Evolutionary conservation across 1,140 invertebrate genomes (phyloP), one percentile per base, ranked within the genome.

Genomic region (Penaeus chinensis): DNA sequence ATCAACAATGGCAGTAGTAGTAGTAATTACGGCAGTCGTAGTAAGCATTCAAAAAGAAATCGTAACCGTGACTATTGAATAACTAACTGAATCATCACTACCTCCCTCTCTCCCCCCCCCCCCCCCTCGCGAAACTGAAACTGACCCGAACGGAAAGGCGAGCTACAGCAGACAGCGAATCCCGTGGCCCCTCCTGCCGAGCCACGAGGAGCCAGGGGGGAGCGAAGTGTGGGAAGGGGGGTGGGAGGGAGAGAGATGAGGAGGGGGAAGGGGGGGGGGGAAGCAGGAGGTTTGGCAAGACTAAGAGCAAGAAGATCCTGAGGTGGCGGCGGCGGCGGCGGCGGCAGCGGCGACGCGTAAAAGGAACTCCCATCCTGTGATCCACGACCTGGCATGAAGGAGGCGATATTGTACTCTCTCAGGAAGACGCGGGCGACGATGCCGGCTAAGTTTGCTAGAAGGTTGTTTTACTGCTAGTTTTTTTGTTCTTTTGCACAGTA

Each of bases 331-430:
- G 60, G 82, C 27, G 66, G 42, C 60, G 60, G 62, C 54, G 47
- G 77, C 54, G 54, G 16, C 47, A 32, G 32, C 32, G 32, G 47
- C 47, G 47, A 47, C 54, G 54, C 54, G 54, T 13, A 54, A 54
- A 47, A 54, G 54, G 54, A 54, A 54, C 54, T 54, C 54, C 20
- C 62, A 66, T 27, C 78, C 84, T 47, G 82, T 66, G 24, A 54
- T 74, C 66, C 77, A 79, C 77, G 84, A 86, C 63, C 84, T 47
- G 84, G 54, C 66, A 77, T 86, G 77, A 86, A 66, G 84, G 63
- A 79, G 77, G 81, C 84, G 32, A 66, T 78, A 86, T 86, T 86
- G 84, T 86, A 86, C 84, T 86, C 74, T 81, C 71, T 81, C 84
- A 86, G 84, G 84, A 86, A 86, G 84, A 86, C 84, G 84, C 77